These are phyloP conservation scores for Drosophila lacicola DNA, from an alignment of 2,888 invertebrate species.

Conservation along the genomic window DNA sequence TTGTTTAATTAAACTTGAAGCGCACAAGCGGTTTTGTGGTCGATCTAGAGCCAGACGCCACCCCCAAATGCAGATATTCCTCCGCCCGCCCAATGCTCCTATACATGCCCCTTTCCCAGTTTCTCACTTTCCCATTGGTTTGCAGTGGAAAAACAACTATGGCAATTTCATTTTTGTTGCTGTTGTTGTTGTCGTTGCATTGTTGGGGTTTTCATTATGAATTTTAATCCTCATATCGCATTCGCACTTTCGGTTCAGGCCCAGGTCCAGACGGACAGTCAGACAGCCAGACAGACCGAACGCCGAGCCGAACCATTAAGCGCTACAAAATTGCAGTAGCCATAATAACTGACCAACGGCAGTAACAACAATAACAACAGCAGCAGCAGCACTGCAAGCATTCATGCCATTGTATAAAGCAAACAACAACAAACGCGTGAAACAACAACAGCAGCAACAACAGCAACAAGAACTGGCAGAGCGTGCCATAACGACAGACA, in stretches of 20 bases:
- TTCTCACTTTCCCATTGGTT: constrained; percentile 37
- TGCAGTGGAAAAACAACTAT: constrained; percentile 51
- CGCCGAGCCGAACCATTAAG: constrained; percentile 64
- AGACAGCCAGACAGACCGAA: constrained; percentile 19
- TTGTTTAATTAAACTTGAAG: constrained; percentile 79
- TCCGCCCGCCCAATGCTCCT: background rate
- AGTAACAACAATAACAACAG: constrained; percentile 35
- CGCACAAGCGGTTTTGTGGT: constrained; percentile 73
- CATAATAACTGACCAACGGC: constrained; percentile 70
- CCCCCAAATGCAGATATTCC: constrained; percentile 9
- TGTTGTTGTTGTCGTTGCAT: constrained; percentile 26
- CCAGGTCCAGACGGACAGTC: constrained; percentile 12
- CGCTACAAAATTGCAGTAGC: constrained; percentile 76
- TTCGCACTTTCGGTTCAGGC: constrained; percentile 73
- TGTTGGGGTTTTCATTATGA: constrained; percentile 71
- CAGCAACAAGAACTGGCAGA: constrained; percentile 32
- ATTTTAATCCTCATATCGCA: constrained; percentile 81
- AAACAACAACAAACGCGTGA: constrained; percentile 71
- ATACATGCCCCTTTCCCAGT: background rate
- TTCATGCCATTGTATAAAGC: constrained; percentile 62
- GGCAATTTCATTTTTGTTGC: constrained; percentile 44
- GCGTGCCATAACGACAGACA: constrained; percentile 72
- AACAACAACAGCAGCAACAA: constrained; percentile 49
- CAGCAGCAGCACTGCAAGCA: constrained; percentile 29
- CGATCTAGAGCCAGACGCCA: constrained; percentile 22